These are phyloP conservation scores for Athripsodes cinereus DNA, from an alignment of 2,888 invertebrate genomes.

Conservation along the genomic window DNA sequence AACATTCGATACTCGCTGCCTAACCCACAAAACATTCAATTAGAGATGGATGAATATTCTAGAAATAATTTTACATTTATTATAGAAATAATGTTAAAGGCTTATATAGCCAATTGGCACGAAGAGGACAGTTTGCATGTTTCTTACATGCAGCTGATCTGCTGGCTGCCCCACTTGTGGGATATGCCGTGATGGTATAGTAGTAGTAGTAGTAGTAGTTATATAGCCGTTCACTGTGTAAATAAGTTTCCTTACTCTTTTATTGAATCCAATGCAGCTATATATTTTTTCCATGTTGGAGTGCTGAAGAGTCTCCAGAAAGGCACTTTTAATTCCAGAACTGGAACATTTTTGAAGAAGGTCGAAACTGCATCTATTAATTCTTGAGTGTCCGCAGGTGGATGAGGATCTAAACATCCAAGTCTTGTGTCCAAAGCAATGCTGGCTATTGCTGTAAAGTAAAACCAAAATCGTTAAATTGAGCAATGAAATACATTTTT, in stretches of 20 bases:
- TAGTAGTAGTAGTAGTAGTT: no score
- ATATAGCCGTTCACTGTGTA: no score
- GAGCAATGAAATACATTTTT: background rate
- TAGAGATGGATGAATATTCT: no score
- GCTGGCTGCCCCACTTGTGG: no score
- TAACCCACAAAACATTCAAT: no score
- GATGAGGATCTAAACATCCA: conserved; percentile 54
- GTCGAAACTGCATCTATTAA: conserved; percentile 62
- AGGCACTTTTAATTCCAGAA: conserved; percentile 58
- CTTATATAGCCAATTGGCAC: no score
- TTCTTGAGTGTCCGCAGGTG: conserved; percentile 52
- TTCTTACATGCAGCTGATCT: no score
- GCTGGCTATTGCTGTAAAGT: conserved; percentile 52
- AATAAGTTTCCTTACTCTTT: conserved; percentile 47
- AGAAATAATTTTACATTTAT: no score
- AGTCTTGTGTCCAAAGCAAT: conserved; percentile 60
- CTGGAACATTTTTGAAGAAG: conserved; percentile 59
- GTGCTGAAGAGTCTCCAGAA: conserved; percentile 63
- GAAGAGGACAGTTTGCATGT: no score
- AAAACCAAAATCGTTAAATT: background rate
- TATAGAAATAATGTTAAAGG: no score
- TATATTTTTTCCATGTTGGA: conserved; percentile 55
- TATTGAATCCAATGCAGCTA: conserved; percentile 61
- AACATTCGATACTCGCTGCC: no score
- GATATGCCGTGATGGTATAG: no score